Percentiles rank a stretch among this genome's conserved stretches.
Evolutionary conservation across 1,140 invertebrate genomes (phyloP).

Genomic region (Planococcus citri): DNA sequence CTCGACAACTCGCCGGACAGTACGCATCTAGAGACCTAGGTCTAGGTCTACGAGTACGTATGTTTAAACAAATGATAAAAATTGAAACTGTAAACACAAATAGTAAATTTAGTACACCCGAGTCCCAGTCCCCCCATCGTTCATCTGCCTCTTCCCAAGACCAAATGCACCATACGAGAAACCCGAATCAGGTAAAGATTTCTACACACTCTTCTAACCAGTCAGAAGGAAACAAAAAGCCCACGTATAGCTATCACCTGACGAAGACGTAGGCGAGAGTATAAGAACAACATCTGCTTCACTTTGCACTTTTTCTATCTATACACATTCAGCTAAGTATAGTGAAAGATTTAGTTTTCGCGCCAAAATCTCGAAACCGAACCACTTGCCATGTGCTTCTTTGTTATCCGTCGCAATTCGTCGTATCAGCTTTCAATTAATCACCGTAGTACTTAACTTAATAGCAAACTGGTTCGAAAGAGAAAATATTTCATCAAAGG

Average conservation of each 20-base stretch:
- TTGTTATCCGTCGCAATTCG: too few relatives aligned
- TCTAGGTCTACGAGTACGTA: too few relatives aligned
- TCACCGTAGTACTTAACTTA: too few relatives aligned
- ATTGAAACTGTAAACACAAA: background rate
- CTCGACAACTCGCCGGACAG: background rate
- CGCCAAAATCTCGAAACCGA: background rate
- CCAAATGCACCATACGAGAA: too few relatives aligned
- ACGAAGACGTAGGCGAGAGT: background rate
- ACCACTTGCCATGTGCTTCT: too few relatives aligned
- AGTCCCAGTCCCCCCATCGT: background rate
- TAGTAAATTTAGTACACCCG: background rate
- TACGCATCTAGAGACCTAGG: too few relatives aligned
- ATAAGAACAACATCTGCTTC: background rate
- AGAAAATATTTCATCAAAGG: too few relatives aligned
- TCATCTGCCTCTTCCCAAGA: too few relatives aligned
- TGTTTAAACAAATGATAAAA: background rate
- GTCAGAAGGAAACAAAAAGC: background rate
- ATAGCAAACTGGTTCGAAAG: too few relatives aligned
- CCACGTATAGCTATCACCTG: background rate
- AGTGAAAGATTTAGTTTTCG: background rate
- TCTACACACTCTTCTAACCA: background rate
- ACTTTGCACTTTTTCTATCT: constrained; percentile 1
- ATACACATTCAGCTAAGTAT: too few relatives aligned
- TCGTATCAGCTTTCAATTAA: too few relatives aligned
- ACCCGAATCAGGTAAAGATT: background rate